Percentiles rank a stretch among this genome's conserved stretches.
These are phyloP conservation scores for Phengaris arion DNA, from an alignment of 2,888 invertebrate species.

Conservation along the genomic window DNA sequence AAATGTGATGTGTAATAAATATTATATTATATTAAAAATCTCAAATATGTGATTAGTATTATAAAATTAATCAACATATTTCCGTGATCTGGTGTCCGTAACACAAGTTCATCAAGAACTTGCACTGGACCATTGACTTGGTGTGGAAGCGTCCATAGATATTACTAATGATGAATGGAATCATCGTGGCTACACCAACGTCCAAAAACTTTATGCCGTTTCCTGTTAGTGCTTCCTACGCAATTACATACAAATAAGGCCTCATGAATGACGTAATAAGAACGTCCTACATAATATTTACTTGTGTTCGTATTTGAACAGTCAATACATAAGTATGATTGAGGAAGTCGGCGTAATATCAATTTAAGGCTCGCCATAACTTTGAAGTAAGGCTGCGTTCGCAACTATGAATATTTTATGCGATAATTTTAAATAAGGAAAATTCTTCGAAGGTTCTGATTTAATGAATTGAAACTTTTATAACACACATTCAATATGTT, in stretches of 20 bases:
- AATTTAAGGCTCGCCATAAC: conserved; percentile 34
- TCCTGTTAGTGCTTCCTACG: neutral
- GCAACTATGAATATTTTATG: neutral
- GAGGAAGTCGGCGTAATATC: conserved; percentile 33
- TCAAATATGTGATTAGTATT: too few relatives aligned
- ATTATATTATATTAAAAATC: too few relatives aligned
- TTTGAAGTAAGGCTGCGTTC: conserved; percentile 24
- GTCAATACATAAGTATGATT: conserved; percentile 35
- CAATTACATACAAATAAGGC: neutral
- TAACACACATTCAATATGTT: too few relatives aligned
- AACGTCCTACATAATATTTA: conserved; percentile 32
- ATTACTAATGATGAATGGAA: too few relatives aligned
- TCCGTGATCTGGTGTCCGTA: too few relatives aligned
- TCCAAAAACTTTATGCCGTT: too few relatives aligned
- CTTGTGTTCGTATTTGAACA: conserved; percentile 31
- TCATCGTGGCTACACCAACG: too few relatives aligned
- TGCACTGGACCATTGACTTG: too few relatives aligned
- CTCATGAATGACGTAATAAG: conserved; percentile 9
- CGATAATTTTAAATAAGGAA: neutral
- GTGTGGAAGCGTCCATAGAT: too few relatives aligned
- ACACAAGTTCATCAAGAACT: too few relatives aligned
- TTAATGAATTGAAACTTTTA: neutral
- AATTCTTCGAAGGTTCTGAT: neutral
- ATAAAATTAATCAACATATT: too few relatives aligned
- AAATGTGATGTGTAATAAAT: too few relatives aligned